Conservation (phyloP, 35 echinoderm and acorn worm genomes). For the Ophioderma brevispina region DNA sequence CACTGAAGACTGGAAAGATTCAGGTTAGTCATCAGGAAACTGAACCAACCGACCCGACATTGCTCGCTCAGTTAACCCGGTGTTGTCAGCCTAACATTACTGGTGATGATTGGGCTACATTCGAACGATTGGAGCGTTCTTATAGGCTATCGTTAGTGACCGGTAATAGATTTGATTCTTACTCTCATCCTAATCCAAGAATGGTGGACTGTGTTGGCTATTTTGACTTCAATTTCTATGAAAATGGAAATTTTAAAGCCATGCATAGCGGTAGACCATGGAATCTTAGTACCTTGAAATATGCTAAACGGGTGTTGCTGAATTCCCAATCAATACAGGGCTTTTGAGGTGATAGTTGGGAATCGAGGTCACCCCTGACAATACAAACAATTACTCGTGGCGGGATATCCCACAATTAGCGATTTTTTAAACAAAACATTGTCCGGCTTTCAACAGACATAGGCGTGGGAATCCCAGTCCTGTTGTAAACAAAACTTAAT, state of each 20-base stretch:
- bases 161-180: not conserved
- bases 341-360: not conserved
- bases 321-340: not conserved
- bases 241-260: not conserved
- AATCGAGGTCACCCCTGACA: not conserved
- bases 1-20: not conserved
- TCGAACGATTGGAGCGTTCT: not conserved
- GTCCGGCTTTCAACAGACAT: too few species aligned
- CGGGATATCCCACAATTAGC: too few species aligned
- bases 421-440: too few species aligned
- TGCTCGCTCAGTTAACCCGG: not conserved
- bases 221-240: not conserved
- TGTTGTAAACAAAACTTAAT: too few species aligned
- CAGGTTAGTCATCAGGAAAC: not conserved
- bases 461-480: too few species aligned
- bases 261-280: not conserved
- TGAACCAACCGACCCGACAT: not conserved
- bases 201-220: not conserved
- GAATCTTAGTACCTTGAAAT: not conserved
- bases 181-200: not conserved
- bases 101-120: not conserved
- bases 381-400: not conserved
- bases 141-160: not conserved
- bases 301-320: not conserved
- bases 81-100: not conserved